Evolutionary conservation across 2,797 vertebrate species (phyloP).

Genomic region (Pipistrellus pygmaeus): DNA sequence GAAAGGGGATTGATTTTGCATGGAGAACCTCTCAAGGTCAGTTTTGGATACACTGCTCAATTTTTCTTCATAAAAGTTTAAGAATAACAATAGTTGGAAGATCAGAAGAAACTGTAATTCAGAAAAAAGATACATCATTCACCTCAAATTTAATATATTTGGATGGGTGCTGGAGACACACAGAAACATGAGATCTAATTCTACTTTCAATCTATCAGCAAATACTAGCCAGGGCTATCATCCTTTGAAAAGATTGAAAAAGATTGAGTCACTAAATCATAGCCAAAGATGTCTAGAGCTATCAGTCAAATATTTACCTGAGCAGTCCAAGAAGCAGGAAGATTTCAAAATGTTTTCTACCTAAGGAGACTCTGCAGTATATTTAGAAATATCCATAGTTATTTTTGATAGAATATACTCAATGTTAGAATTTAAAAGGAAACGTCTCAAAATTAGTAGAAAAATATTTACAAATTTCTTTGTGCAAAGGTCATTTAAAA

Average conservation of each 20-base stretch:
- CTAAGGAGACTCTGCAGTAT: neutral
- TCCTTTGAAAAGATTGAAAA: conserved; percentile 7
- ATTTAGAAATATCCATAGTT: neutral
- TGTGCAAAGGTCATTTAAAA: neutral
- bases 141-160: neutral
- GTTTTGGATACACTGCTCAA: neutral
- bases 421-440: neutral
- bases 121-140: neutral
- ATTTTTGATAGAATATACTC: neutral
- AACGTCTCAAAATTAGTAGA: neutral
- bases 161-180: neutral
- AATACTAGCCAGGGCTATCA: neutral
- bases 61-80: conserved; percentile 15
- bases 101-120: conserved; percentile 11
- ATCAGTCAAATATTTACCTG: conserved; percentile 15
- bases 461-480: neutral
- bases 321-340: neutral
- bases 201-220: neutral
- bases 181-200: neutral
- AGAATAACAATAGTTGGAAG: neutral
- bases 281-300: neutral
- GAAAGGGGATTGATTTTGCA: neutral
- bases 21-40: neutral
- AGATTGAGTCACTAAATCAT: neutral
- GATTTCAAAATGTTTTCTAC: conserved; percentile 14